A percentile compares a stretch with the other conserved stretches of the same genome.
These are phyloP conservation scores for Talpa occidentalis DNA, from an alignment of 2,113 vertebrate genomes.

Conservation along the genomic window DNA sequence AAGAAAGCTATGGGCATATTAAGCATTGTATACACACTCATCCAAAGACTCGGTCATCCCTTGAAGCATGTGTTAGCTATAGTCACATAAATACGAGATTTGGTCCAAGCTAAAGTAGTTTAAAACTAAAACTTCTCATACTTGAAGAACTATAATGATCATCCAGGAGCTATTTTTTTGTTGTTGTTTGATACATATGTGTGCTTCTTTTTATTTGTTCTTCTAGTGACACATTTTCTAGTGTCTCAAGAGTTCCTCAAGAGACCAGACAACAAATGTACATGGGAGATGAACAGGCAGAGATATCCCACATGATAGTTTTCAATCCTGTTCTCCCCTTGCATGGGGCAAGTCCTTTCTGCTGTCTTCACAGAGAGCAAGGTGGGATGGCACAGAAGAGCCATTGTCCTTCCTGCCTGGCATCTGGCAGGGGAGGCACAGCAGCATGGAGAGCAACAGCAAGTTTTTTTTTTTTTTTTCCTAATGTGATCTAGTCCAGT, in stretches of 20 bases:
- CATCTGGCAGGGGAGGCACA: not conserved
- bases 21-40: rapidly evolving
- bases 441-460: not conserved
- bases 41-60: not conserved
- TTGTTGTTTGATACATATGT: not conserved
- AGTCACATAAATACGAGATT: not conserved
- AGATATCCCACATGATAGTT: not conserved
- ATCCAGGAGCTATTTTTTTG: not conserved
- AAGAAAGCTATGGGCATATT: not conserved
- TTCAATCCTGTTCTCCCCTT: not conserved
- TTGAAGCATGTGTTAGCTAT: no score
- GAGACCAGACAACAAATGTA: not conserved
- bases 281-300: not conserved
- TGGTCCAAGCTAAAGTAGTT: not conserved
- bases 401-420: not conserved
- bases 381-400: rapidly evolving
- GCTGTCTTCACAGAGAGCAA: not conserved
- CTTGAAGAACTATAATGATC: not conserved
- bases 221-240: not conserved
- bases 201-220: not conserved
- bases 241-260: not conserved
- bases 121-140: not conserved
- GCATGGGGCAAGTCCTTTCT: not conserved
- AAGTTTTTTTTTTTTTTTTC: not conserved
- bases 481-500: not conserved